Conservation (phyloP, 2,797 vertebrate species). For the Lacerta agilis region DNA sequence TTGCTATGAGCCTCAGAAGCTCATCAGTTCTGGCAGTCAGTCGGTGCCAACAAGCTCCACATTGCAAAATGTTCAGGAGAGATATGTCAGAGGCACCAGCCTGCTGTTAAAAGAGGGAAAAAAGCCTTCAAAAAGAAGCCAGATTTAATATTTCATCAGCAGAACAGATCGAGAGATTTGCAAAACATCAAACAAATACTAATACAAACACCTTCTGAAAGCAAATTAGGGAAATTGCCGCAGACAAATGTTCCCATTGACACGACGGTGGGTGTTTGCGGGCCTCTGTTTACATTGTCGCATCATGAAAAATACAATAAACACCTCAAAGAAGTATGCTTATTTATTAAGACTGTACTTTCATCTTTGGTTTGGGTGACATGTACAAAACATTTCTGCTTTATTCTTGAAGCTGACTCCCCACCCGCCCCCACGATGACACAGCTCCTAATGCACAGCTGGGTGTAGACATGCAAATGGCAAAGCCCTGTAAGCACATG, state of each 20-base stretch:
- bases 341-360: slow-evolving; percentile 67
- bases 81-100: slow-evolving; percentile 32
- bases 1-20: not conserved
- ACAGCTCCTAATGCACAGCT: slow-evolving; percentile 24
- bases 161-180: slow-evolving; percentile 64
- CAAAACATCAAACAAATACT: slow-evolving; percentile 72
- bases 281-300: slow-evolving; percentile 72
- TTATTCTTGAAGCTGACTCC: slow-evolving; percentile 51
- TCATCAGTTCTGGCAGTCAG: slow-evolving; percentile 23
- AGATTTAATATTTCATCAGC: slow-evolving; percentile 72
- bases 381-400: slow-evolving; percentile 52
- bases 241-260: slow-evolving; percentile 75
- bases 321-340: slow-evolving; percentile 63
- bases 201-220: slow-evolving; percentile 75
- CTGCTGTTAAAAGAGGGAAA: slow-evolving; percentile 18
- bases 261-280: slow-evolving; percentile 68
- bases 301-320: slow-evolving; percentile 74
- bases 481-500: slow-evolving; percentile 1
- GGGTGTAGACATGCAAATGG: slow-evolving; percentile 33
- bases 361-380: slow-evolving; percentile 66
- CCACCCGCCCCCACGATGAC: slow-evolving; percentile 19
- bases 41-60: not conserved
- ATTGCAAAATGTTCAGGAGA: not conserved
- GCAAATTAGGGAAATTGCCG: slow-evolving; percentile 70
- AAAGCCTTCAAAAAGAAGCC: slow-evolving; percentile 57